A percentile compares a stretch with the other conserved stretches of the same genome.
Evolutionary conservation across 2,888 invertebrate species (phyloP).

Genomic region (Phasia obesa): DNA sequence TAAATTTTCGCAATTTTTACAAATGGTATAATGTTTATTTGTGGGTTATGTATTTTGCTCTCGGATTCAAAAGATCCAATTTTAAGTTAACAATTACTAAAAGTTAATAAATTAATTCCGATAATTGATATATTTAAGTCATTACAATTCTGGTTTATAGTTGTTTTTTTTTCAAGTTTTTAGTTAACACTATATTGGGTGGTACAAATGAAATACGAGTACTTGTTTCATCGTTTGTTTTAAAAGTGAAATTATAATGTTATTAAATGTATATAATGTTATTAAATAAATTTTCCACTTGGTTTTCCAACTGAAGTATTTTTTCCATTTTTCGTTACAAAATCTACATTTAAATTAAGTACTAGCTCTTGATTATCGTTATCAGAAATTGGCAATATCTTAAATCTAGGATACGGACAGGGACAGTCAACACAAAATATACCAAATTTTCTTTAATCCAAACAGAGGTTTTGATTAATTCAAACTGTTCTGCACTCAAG

Average conservation of each 20-base stretch:
- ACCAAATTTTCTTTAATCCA: conserved; percentile 35
- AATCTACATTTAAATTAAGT: not conserved
- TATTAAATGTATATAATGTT: conserved; percentile 10
- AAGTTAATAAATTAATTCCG: conserved; percentile 33
- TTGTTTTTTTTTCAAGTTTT: conserved; percentile 31
- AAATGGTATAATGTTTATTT: not conserved
- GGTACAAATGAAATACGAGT: conserved; percentile 30
- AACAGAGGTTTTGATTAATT: conserved; percentile 37
- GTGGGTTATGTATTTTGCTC: conserved; percentile 20
- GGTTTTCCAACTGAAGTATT: conserved; percentile 9
- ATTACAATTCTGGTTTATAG: conserved; percentile 36
- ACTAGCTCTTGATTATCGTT: too few relatives aligned
- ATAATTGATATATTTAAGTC: conserved; percentile 36
- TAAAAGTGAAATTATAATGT: conserved; percentile 31
- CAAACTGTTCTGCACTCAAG: conserved; percentile 24
- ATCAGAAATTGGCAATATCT: too few relatives aligned
- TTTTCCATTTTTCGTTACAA: conserved; percentile 29
- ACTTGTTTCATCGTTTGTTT: conserved; percentile 33
- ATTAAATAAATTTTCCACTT: conserved; percentile 27
- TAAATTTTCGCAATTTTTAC: too few relatives aligned
- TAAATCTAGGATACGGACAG: too few relatives aligned
- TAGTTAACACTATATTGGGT: conserved; percentile 11
- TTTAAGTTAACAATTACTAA: conserved; percentile 35
- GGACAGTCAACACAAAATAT: conserved; percentile 21
- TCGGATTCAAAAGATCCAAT: conserved; percentile 37